Evolutionary conservation across 2,888 invertebrate genomes (phyloP), one percentile per base, ranked within the genome.

Genomic region (Stenurella melanura): DNA sequence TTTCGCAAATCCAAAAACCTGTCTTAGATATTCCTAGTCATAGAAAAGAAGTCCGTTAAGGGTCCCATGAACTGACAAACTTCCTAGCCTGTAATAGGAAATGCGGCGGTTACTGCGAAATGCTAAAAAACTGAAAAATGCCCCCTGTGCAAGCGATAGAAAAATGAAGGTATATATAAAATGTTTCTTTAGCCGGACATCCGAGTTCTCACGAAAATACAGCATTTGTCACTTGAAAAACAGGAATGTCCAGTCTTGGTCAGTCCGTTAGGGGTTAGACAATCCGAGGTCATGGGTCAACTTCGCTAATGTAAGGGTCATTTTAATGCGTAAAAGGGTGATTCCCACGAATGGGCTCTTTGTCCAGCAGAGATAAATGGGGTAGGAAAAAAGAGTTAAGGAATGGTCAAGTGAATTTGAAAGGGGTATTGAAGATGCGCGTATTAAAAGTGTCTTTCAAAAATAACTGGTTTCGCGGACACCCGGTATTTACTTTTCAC

Each of bases 171-270:
- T 77, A 61, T 71, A 61, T 71, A 58, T 57, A 67, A 58, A 66
- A 61, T 75, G 61, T 78, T 74, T 80, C 64, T 79, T 79, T 81
- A 80, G 80, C 82, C 81, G 83, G 84, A 84, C 83, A 85, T 83
- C 80, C 80, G 60, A 81, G 84, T 85, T 85, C 85, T 85, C 85
- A 86, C 86, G 86, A 82, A 83, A 82, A 82, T 74, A 77, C 75
- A 73, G 82, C 79, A 73, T 84, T 83, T 86, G 86, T 86, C 86
- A 86, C 85, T 83, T 84, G 84, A 83, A 83, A 84, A 86, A 86
- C 86, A 84, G 84, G 87, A 85, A 87, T 87, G 87, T 87, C 87
- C 87, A 87, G 87, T 87, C 87, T 83, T 87, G 87, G 87, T 87
- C 87, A 87, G 87, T 87, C 87, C 87, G 87, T 87, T 87, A 87